Base-by-base conservation (phyloP, 2,113 vertebrate genomes). In the Scophthalmus maximus region DNA sequence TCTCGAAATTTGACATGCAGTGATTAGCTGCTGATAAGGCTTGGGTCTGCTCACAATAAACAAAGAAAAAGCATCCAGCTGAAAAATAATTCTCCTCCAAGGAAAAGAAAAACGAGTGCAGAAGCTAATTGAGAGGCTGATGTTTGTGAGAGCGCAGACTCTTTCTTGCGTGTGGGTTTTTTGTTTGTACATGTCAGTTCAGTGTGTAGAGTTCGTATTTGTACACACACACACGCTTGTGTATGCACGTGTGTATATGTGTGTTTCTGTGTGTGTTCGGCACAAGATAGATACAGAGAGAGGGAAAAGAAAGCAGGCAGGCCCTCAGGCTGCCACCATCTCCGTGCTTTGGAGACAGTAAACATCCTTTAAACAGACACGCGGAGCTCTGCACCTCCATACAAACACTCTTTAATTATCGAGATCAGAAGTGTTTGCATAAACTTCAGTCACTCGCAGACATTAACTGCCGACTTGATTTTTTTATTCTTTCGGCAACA, bases 321-420 rank as follows among this genome's bases (percentile, higher is more conserved):
- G 70, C 83, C 87, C 87, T 78, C 26, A 56, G 91, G 89, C 89
- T 81, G 74, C 65, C 85, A 83, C 71, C 81, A 78, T 90, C 89
- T 84, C 79, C 69, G 38, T 67, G 84, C 85, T 84, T 85, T 81
- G 79, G 75, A 92, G 88, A 89, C 82, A 71, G 86, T 89, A 91
- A 89, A 89, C 90, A 90, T 89, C 83, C 84, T 87, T 85, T 87
- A 79, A 87, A 91, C 76, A 82, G 78, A 79, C 68, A 87, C 23
- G 67, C 44, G 9, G 70, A 73, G 86, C 73, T 76, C 68, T 71
- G 84, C 82, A 79, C 80, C 84, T 68, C 76, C 79, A 47, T 71
- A 73, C 89, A 91, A 91, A 91, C 86, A 68, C 79, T 89, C 76
- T 90, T 90, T 90, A 92, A 92, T 91, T 91, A 90, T 90, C 85